Conservation (phyloP, 2,797 vertebrate genomes). For the Falco cherrug region DNA sequence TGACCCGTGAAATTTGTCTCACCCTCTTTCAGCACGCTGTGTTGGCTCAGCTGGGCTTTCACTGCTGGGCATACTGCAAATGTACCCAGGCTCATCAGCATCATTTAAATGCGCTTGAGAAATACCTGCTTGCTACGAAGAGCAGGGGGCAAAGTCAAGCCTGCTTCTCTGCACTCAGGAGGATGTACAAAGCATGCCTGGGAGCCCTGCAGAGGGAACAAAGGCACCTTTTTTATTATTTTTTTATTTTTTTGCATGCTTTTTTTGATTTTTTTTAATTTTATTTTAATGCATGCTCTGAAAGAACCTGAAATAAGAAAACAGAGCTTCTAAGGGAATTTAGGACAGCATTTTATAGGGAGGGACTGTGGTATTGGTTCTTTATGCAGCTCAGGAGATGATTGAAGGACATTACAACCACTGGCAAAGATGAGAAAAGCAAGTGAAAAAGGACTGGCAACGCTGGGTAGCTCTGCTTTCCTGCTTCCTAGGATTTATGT, state of each 20-base stretch:
- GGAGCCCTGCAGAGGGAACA: background rate
- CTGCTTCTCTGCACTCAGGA: background rate
- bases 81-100: fast-evolving
- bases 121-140: background rate
- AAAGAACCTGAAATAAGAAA: background rate
- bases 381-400: background rate
- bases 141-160: background rate
- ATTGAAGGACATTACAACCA: slow-evolving; percentile 6
- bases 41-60: background rate
- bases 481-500: slow-evolving; percentile 60
- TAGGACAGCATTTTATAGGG: background rate
- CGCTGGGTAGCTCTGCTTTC: background rate
- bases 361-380: background rate
- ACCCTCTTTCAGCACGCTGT: background rate
- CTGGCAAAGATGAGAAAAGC: slow-evolving; percentile 17
- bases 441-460: background rate
- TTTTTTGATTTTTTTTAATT: too few species aligned
- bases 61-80: fast-evolving
- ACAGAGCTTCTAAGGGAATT: background rate
- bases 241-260: too few species aligned
- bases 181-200: background rate
- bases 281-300: background rate
- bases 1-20: background rate
- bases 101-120: background rate
- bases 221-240: background rate